A percentile compares a stretch with the other conserved stretches of the same genome.
Evolutionary conservation across 2,113 vertebrate genomes (phyloP).

Genomic region (Channa argus): DNA sequence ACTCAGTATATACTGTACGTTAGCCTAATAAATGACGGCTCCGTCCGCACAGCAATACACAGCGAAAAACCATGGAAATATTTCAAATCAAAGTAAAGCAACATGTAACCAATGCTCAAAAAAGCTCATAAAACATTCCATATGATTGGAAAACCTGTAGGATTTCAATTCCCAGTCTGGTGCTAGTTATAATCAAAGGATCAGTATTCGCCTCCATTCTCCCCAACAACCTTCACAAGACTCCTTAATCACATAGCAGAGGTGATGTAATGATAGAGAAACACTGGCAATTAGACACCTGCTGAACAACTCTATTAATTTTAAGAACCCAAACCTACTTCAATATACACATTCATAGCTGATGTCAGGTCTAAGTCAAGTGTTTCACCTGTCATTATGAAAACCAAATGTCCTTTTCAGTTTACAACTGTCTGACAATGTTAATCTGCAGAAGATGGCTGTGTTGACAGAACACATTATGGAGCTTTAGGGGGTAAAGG

Average conservation of each 20-base stretch:
- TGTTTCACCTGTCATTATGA: slow-evolving; percentile 21
- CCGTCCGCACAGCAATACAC: background rate
- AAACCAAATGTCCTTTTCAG: slow-evolving; percentile 57
- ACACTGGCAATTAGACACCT: slow-evolving; percentile 72
- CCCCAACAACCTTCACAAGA: slow-evolving; percentile 47
- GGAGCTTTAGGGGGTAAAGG: slow-evolving; percentile 67
- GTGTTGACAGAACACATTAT: slow-evolving; percentile 71
- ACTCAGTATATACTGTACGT: background rate
- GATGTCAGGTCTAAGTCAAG: slow-evolving; percentile 41
- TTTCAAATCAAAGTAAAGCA: slow-evolving; percentile 6
- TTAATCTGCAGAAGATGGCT: slow-evolving; percentile 56
- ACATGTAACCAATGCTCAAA: slow-evolving; percentile 35
- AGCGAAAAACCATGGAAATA: background rate
- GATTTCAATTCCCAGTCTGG: slow-evolving; percentile 42
- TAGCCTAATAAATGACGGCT: background rate
- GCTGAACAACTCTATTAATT: slow-evolving; percentile 48
- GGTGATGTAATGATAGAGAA: slow-evolving; percentile 75
- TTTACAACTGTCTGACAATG: slow-evolving; percentile 46
- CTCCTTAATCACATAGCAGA: slow-evolving; percentile 63
- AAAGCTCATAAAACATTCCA: slow-evolving; percentile 36
- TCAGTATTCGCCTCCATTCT: slow-evolving; percentile 55
- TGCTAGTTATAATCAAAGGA: slow-evolving; percentile 63
- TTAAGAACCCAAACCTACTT: slow-evolving; percentile 8
- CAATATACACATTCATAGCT: background rate
- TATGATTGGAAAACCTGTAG: slow-evolving; percentile 48